Base-by-base conservation (phyloP, 2,797 vertebrate genomes). In the Myotis vivesi region DNA sequence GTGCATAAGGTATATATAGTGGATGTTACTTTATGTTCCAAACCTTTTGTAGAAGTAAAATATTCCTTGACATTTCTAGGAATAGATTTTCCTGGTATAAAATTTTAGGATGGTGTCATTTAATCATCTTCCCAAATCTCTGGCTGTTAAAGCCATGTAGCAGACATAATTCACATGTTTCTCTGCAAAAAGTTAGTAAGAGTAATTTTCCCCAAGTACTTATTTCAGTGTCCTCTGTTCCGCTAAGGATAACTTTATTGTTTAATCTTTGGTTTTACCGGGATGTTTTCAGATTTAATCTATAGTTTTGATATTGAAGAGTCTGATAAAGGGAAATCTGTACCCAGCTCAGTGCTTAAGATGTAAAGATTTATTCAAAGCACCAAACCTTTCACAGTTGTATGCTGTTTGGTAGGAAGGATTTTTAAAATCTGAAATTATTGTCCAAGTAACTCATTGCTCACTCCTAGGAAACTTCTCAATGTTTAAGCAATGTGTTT, bases 201-300 rank as follows among this genome's bases (percentile, higher is more conserved):
- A 76, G 69, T 72, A n/a, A 51, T 83, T 89, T 93, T 89, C 77
- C 25, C 62, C 28, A 75, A 87, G 25, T 69, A 41, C 62, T 79
- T 88, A 13, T 89, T 92, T 41, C 7, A 62, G 22, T 16, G 71
- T 87, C 79, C n/a, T 94, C 68, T 93, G 69, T 77, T 94, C 44
- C 55, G 57, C 62, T 87, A 46, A 95, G 38, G 59, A 89, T 4
- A 90, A 22, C 15, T 95, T 93, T 89, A 92, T 89, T 82, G 72
- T 71, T 89, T 92, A 93, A 93, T 94, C 76, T 93, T 96, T 44
- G 36, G 33, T 86, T 96, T 96, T 96, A 90, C 3, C 13, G 15
- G 41, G 41, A 87, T 22, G 69, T 92, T 86, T 96, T 95, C 81
- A 93, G 57, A 38, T 96, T 95, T 94, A 95, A 95, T 96, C 87